Percentiles rank a stretch among this genome's conserved stretches.
Conservation (phyloP, 2,888 invertebrate genomes). For the Danaus chrysippus region DNA sequence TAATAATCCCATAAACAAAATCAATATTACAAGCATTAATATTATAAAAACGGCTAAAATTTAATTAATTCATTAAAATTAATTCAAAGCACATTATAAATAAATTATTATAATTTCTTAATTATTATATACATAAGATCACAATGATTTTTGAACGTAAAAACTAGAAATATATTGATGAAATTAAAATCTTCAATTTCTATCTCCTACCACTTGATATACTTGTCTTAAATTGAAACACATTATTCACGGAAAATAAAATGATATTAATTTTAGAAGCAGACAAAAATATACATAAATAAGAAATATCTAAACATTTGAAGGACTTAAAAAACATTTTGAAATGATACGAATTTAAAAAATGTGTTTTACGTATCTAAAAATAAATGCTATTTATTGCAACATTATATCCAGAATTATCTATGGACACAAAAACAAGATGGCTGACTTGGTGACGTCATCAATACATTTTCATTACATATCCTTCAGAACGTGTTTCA, state of each 20-base stretch:
- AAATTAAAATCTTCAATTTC: neutral
- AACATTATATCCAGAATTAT: neutral
- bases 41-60: neutral
- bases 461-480: slow-evolving; percentile 44
- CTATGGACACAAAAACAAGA: neutral
- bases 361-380: neutral
- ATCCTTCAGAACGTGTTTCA: slow-evolving; percentile 70
- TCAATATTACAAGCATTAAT: neutral
- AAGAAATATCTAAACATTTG: no score
- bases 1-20: neutral
- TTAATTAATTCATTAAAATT: neutral
- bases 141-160: slow-evolving; percentile 5
- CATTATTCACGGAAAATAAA: no score
- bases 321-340: no score
- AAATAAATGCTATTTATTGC: neutral
- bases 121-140: slow-evolving; percentile 4
- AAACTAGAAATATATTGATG: neutral
- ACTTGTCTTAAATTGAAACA: no score
- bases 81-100: neutral
- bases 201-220: no score
- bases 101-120: neutral
- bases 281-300: no score
- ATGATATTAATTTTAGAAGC: no score
- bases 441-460: neutral
- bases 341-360: no score